Percentiles rank a stretch among this genome's conserved stretches.
phyloP scores from a whole-genome alignment of 2,113 vertebrate genomes.

The Eublepharis macularius region DNA sequence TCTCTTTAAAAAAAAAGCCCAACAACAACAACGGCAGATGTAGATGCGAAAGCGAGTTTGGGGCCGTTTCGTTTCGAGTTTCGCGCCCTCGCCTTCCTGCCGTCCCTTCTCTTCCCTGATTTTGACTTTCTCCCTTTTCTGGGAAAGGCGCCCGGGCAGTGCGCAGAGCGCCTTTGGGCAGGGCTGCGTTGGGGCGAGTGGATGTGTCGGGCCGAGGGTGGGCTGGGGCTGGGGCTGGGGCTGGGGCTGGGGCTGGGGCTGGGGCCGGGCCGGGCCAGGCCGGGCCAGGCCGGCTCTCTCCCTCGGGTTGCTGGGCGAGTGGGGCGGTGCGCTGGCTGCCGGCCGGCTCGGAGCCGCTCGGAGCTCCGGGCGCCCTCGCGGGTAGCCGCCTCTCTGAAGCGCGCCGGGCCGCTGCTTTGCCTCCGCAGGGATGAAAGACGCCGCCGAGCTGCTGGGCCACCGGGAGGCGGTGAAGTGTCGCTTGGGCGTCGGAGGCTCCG shows the following conservation, averaged over 20 bases:
- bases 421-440: conserved; percentile 96
- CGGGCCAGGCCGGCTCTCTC: too few species aligned
- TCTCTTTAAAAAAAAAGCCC: conserved; percentile 69
- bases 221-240: neutral
- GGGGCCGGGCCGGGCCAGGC: too few species aligned
- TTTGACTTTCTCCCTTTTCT: neutral
- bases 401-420: conserved; percentile 56
- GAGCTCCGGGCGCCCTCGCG: neutral
- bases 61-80: conserved; percentile 59
- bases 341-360: too few species aligned
- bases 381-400: neutral
- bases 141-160: neutral
- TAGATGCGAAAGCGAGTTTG: conserved; percentile 61
- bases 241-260: neutral
- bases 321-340: too few species aligned
- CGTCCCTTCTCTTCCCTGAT: neutral
- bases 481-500: conserved; percentile 87
- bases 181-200: neutral
- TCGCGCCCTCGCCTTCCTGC: neutral
- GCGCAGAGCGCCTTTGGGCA: neutral
- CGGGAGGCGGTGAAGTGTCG: conserved; percentile 94
- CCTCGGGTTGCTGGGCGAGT: too few species aligned
- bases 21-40: conserved; percentile 67
- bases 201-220: neutral
- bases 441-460: conserved; percentile 93